phyloP scores from a whole-genome alignment of 2,797 vertebrate species.

The Pseudocheirus occidentalis region DNA sequence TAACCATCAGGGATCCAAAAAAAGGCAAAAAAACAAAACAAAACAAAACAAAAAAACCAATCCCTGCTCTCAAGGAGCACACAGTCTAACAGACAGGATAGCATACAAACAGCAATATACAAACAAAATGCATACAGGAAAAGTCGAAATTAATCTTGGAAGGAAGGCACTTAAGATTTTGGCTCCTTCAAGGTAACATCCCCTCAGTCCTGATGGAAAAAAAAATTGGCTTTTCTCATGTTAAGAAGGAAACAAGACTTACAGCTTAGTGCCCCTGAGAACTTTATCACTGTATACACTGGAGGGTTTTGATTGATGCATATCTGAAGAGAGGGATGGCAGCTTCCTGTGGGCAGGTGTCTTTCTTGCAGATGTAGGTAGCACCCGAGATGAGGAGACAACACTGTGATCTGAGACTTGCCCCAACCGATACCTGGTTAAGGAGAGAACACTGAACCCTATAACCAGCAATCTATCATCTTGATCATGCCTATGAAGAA shows the following conservation, averaged over 20 bases:
- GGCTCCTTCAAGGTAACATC: not conserved
- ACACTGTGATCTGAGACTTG: constrained; percentile 71
- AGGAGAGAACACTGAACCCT: constrained; percentile 56
- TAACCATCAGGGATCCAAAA: not conserved
- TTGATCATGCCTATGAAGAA: constrained; percentile 82
- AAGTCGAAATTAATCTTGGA: not conserved
- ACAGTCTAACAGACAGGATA: not conserved
- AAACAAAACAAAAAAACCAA: too few relatives aligned
- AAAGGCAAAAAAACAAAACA: not conserved
- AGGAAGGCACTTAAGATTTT: not conserved
- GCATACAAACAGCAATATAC: not conserved
- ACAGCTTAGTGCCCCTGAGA: constrained; percentile 87
- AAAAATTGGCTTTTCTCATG: not conserved
- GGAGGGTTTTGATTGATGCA: constrained; percentile 81
- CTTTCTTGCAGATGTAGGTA: constrained; percentile 79
- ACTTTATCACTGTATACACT: constrained; percentile 82
- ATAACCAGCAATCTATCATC: constrained; percentile 78
- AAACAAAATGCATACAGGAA: not conserved
- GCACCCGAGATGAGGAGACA: constrained; percentile 74
- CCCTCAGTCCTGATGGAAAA: not conserved
- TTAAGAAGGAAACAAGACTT: constrained; percentile 73
- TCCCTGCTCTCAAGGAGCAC: not conserved
- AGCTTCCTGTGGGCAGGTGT: constrained; percentile 81
- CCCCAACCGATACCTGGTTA: constrained; percentile 50
- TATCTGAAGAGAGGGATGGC: constrained; percentile 84